Base-by-base conservation (phyloP, 1,140 invertebrate species). In the Ostrea denselamellosa region DNA sequence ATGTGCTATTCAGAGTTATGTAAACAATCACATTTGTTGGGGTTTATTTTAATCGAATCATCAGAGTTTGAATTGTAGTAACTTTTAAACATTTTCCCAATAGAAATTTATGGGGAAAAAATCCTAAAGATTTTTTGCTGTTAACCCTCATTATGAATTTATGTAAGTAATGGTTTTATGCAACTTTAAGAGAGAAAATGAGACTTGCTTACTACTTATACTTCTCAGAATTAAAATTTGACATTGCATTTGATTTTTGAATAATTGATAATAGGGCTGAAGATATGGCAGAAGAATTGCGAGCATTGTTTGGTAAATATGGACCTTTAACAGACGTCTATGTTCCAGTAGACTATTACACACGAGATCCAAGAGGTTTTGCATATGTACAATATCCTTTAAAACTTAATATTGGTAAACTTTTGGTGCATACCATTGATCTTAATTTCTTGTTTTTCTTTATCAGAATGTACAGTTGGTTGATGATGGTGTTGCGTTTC, bases 371-470 rank as follows among this genome's bases (percentile, higher is more conserved):
- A 2, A 90, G 95, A 89, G 95, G 95, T 68, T 96, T 95, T 94
- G 94, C 95, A 71, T 96, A 96, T 89, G 93, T 96, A 85, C 95
- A 96, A 95, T 95, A 95, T 94, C 94, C 93, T 94, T 94, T 88
- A 62, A 53, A 17, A 83, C 9, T 19, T 51, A 19, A 12, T 83
- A n/a, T 17, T 22, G 10, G 44, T 62, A 44, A 44, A 44, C 14
- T 28, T 22, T 34, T 77, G 22, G 68, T 34, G 68, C 68, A 77
- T 77, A 25, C 28, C 12, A 77, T 77, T 77, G 28, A 77, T 77
- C 14, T 71, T 71, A 28, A 14, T 77, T 77, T 10, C 28, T 77
- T 22, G 25, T 77, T 77, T 77, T 77, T 71, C 68, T 77, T 77
- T 77, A 77, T 77, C 68, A 77, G 68, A 77, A 25, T 77, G 25